Base-by-base conservation (phyloP, 1,140 invertebrate genomes). In the Psix sp. region DNA sequence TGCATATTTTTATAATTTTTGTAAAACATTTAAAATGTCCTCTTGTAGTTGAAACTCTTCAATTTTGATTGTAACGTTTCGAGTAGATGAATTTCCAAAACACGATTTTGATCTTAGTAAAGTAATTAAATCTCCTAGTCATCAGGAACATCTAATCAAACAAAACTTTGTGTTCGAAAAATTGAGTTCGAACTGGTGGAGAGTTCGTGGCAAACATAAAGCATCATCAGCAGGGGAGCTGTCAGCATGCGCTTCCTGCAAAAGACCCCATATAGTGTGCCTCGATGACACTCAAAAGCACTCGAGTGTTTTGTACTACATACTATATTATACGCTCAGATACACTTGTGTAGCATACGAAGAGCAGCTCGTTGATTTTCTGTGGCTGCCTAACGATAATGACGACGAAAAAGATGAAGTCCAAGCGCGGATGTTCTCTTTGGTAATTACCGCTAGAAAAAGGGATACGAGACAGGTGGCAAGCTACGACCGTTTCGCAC, bases 381-480 rank as follows among this genome's bases (percentile, higher is more conserved):
- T 45, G 52, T 35, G 20, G 20, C 52, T 36, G 39, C 40, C 67
- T 71, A 63, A 71, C 75, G 60, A 74, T 72, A 54, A 52, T 71
- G 68, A 62, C 63, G 75, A 70, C 45, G 65, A 60, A 71, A 74
- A 77, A 56, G 54, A 62, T 66, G 67, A 71, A 57, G 60, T 56
- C 42, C 38, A 51, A 36, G 67, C 40, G 49, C 35, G 33, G 65
- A 42, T 33, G 54, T 66, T 59, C 76, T 74, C 79, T 77, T 78
- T 77, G 74, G 77, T 73, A 81, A 83, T 83, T 81, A 82, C 76
- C 67, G 75, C 68, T 63, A 63, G 71, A 62, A 70, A 74, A 57
- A 51, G 40, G 33, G 13, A 38, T 33, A 42, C 39, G 60, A 68
- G 78, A 81, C 80, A 81, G 78, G 71, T 81, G 79, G 79, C 68